Conservation (phyloP, 2,888 invertebrate genomes). For the Selenia dentaria region DNA sequence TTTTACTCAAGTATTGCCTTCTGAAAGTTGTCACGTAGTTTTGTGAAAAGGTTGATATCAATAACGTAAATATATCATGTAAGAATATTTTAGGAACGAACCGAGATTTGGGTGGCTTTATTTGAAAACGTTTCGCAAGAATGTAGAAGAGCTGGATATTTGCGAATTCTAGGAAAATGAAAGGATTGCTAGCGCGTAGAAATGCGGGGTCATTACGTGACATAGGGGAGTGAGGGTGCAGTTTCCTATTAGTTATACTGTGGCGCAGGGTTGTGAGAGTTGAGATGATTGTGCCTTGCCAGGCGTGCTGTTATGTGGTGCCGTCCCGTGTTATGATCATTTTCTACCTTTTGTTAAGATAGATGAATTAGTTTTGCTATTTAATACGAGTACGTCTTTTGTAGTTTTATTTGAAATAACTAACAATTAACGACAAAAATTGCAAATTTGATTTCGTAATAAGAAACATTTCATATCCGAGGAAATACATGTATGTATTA, state of each 20-base stretch:
- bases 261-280: background rate
- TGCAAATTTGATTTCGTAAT: no score
- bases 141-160: conserved; percentile 1
- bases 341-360: background rate
- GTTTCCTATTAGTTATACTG: no score
- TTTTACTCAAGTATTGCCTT: conserved; percentile 24
- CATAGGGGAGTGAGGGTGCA: background rate
- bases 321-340: background rate
- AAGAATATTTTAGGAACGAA: background rate
- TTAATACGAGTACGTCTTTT: no score
- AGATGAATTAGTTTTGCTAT: no score
- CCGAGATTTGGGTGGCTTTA: background rate
- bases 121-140: background rate
- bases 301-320: background rate
- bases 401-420: no score
- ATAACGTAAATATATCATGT: background rate
- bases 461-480: no score
- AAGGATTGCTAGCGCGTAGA: conserved; percentile 6
- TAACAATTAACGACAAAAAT: no score
- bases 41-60: background rate
- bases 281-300: background rate
- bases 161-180: conserved; percentile 3
- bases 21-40: conserved; percentile 16
- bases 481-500: no score
- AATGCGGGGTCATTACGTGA: background rate